phyloP scores from a whole-genome alignment of 2,888 invertebrate species.

The Trachelus troglodyta region DNA sequence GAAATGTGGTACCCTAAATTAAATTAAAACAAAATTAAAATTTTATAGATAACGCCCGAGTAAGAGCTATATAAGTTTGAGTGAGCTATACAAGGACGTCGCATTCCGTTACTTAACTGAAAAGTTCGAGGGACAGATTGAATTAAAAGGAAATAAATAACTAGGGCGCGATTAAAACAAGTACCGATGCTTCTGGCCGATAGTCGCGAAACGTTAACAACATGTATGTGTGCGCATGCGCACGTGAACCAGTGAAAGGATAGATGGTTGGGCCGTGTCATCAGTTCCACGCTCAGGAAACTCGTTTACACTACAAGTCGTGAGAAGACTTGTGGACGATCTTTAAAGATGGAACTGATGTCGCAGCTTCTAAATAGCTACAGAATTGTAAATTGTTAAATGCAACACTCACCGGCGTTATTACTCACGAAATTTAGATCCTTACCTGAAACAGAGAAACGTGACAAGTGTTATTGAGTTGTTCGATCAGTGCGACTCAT shows the following conservation, averaged over 20 bases:
- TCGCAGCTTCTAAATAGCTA: background rate
- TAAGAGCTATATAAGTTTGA: no score
- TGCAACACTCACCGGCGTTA: slow-evolving; percentile 63
- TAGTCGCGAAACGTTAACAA: background rate
- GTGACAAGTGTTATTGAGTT: slow-evolving; percentile 32
- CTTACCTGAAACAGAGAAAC: slow-evolving; percentile 60
- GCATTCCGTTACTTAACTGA: no score
- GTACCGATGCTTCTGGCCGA: background rate
- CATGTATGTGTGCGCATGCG: no score
- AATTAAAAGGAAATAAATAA: no score
- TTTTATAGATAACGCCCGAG: no score
- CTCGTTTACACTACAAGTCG: background rate
- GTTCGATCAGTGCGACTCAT: background rate
- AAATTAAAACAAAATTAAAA: no score
- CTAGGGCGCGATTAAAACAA: no score
- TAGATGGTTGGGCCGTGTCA: background rate
- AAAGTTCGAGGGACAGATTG: no score
- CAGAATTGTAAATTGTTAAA: slow-evolving; percentile 42
- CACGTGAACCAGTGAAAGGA: no score
- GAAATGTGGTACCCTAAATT: no score
- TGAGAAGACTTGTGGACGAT: background rate
- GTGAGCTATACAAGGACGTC: no score
- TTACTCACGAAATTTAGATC: slow-evolving; percentile 64
- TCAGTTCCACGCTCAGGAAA: background rate
- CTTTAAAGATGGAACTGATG: background rate